These are phyloP conservation scores for rabbit (Oryctolagus cuniculus) DNA, from an alignment of 2,113 vertebrate species.

Conservation along the genomic window mOryCun1.1 NC_091440.1:76800001-76800500, in stretches of 20 bases:
- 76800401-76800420: background rate
- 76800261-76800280: constrained; percentile 87
- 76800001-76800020: constrained; percentile 93
- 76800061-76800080: constrained; percentile 96
- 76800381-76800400: background rate
- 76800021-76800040: constrained; percentile 96
- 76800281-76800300: background rate
- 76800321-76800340: background rate
- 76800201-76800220: constrained; percentile 95
- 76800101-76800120: constrained; percentile 81
- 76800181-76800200: constrained; percentile 90
- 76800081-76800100: constrained; percentile 91
- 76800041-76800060: constrained; percentile 97
- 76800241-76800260: constrained; percentile 94
- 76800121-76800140: background rate
- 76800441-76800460: background rate
- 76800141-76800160: background rate
- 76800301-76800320: background rate
- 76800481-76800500: background rate
- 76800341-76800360: background rate
- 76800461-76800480: background rate
- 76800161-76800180: background rate
- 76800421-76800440: background rate
- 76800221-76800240: constrained; percentile 95
- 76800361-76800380: background rate